Conservation (phyloP, 2,797 vertebrate genomes). For the Cephalopachus bancanus region DNA sequence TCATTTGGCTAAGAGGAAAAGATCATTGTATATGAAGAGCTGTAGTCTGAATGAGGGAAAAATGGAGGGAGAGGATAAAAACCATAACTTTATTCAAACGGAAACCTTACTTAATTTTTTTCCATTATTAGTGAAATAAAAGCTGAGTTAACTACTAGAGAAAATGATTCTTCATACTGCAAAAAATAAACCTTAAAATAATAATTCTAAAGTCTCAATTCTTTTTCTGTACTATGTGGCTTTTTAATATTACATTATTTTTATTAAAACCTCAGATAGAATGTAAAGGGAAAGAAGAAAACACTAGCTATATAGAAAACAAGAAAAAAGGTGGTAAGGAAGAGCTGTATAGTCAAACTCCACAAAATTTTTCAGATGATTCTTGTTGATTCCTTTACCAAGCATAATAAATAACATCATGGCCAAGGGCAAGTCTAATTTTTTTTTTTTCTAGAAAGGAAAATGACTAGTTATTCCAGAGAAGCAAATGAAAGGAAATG, state of each 20-base stretch:
- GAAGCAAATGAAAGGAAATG: slow-evolving; percentile 64
- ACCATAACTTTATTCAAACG: not conserved
- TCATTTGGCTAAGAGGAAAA: slow-evolving; percentile 6
- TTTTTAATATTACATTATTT: slow-evolving; percentile 33
- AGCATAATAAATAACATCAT: not conserved
- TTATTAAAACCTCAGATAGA: slow-evolving; percentile 42
- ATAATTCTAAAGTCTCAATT: slow-evolving; percentile 21
- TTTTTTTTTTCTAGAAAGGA: slow-evolving; percentile 1
- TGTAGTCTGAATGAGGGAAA: not conserved
- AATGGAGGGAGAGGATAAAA: not conserved
- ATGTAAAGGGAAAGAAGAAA: slow-evolving; percentile 52
- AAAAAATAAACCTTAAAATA: slow-evolving; percentile 26
- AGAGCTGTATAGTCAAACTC: not conserved
- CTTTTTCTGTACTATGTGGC: not conserved
- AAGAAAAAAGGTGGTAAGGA: slow-evolving; percentile 10
- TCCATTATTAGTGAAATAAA: slow-evolving; percentile 46
- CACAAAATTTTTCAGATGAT: slow-evolving; percentile 11
- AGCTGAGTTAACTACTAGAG: slow-evolving; percentile 21
- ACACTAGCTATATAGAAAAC: not conserved
- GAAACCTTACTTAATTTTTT: slow-evolving; percentile 25
- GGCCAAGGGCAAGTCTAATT: not conserved
- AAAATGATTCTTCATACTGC: not conserved
- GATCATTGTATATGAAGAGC: not conserved
- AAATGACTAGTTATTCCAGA: slow-evolving; percentile 52
- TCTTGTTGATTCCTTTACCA: slow-evolving; percentile 4